Evolutionary conservation across 2,888 invertebrate genomes (phyloP).

Genomic region (Metalampra italica): DNA sequence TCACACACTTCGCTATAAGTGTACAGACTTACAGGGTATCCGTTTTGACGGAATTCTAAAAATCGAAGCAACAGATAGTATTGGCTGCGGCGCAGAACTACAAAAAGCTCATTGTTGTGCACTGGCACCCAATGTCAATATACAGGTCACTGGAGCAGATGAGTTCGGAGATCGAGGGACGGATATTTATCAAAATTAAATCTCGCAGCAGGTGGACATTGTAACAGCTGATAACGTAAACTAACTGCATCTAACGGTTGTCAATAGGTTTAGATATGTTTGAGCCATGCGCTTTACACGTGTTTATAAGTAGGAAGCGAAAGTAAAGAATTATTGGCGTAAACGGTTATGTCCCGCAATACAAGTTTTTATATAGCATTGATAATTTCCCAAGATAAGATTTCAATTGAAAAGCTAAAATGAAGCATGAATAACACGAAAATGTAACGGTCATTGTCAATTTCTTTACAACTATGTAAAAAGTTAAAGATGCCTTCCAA

Average conservation of each 20-base stretch:
- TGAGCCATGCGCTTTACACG: not conserved
- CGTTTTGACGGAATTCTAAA: too few relatives aligned
- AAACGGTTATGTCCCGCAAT: not conserved
- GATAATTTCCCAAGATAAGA: too few relatives aligned
- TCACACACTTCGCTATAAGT: too few relatives aligned
- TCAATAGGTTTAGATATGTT: conserved; percentile 1
- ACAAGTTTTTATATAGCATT: not conserved
- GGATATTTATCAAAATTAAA: conserved; percentile 65
- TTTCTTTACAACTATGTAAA: not conserved
- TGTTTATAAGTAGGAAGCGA: not conserved
- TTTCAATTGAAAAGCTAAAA: not conserved
- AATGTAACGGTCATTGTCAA: not conserved
- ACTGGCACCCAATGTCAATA: conserved; percentile 44
- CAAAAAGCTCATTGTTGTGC: conserved; percentile 50
- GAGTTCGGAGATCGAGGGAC: conserved; percentile 42
- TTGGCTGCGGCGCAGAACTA: conserved; percentile 21
- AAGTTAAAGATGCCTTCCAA: not conserved
- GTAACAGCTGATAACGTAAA: conserved; percentile 38
- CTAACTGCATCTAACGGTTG: conserved; percentile 21
- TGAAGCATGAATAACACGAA: not conserved
- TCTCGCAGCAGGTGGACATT: conserved; percentile 60
- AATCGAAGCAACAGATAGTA: not conserved
- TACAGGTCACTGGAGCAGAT: conserved; percentile 61
- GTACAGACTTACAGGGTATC: too few relatives aligned
- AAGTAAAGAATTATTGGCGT: not conserved